Conservation (phyloP, 2,888 invertebrate genomes). For the Fabriciana adippe region DNA sequence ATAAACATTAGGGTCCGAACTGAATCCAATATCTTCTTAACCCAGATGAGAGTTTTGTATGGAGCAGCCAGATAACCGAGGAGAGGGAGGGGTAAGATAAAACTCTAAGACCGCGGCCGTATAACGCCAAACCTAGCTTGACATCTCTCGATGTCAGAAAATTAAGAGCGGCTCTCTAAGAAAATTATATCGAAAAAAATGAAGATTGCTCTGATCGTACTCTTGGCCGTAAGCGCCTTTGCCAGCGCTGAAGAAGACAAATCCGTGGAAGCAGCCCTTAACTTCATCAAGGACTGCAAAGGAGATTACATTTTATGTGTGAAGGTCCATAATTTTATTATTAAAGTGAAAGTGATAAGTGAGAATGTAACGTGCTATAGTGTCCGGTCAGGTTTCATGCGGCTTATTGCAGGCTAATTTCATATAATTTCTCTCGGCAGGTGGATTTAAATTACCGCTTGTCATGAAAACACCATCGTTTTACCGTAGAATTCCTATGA, state of each 20-base stretch:
- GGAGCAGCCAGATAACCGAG: constrained; percentile 52
- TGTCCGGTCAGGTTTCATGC: constrained; percentile 49
- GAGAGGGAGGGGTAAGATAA: constrained; percentile 73
- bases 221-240: constrained; percentile 68
- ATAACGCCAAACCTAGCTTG: constrained; percentile 71
- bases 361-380: constrained; percentile 46
- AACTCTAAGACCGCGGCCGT: constrained; percentile 67
- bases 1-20: constrained; percentile 62
- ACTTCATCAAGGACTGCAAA: constrained; percentile 87
- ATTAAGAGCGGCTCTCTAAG: constrained; percentile 51
- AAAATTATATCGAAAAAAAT: constrained; percentile 57
- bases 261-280: constrained; percentile 84
- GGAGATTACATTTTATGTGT: constrained; percentile 87
- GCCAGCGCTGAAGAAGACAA: constrained; percentile 77
- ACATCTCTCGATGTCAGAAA: constrained; percentile 73
- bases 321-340: constrained; percentile 83
- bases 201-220: constrained; percentile 61
- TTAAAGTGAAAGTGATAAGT: constrained; percentile 72
- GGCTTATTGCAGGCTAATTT: constrained; percentile 43
- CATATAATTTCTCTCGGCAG: constrained; percentile 45
- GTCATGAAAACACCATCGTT: constrained; percentile 12
- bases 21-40: constrained; percentile 63
- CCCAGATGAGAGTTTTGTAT: constrained; percentile 60
- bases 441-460: constrained; percentile 33
- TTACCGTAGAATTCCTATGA: constrained; percentile 20